Evolutionary conservation across 2,888 invertebrate genomes (phyloP).

Genomic region (Homarus gammarus): DNA sequence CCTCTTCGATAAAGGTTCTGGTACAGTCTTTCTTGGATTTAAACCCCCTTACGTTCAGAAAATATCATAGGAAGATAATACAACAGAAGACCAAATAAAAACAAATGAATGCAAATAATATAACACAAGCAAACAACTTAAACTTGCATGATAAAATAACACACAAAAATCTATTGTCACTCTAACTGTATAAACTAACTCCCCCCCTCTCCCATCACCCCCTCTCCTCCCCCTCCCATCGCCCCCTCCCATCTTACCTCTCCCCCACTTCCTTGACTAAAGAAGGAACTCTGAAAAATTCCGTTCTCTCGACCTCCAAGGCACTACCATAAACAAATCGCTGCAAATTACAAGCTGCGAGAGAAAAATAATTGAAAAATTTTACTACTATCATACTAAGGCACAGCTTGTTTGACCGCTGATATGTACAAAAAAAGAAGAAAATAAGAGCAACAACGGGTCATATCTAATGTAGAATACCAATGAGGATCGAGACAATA

Average conservation of each 20-base stretch:
- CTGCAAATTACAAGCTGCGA: background rate
- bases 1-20: too few relatives aligned
- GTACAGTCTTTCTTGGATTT: too few relatives aligned
- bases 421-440: background rate
- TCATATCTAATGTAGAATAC: background rate
- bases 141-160: too few relatives aligned
- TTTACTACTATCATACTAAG: background rate
- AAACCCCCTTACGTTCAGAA: too few relatives aligned
- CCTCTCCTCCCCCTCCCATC: slow-evolving; percentile 47
- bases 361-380: background rate
- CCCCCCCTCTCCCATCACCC: background rate
- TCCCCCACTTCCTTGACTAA: slow-evolving; percentile 14
- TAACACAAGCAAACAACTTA: too few relatives aligned
- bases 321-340: slow-evolving; percentile 1
- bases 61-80: too few relatives aligned
- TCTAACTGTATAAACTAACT: too few relatives aligned
- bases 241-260: slow-evolving; percentile 33
- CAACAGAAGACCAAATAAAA: too few relatives aligned
- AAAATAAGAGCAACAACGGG: background rate
- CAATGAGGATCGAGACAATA: slow-evolving; percentile 1
- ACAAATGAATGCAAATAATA: too few relatives aligned
- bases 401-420: background rate
- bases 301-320: too few relatives aligned
- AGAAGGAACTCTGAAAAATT: too few relatives aligned
- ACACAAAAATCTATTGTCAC: too few relatives aligned